Conservation (phyloP, 2,113 vertebrate genomes). For the Alexandromys fortis region DNA sequence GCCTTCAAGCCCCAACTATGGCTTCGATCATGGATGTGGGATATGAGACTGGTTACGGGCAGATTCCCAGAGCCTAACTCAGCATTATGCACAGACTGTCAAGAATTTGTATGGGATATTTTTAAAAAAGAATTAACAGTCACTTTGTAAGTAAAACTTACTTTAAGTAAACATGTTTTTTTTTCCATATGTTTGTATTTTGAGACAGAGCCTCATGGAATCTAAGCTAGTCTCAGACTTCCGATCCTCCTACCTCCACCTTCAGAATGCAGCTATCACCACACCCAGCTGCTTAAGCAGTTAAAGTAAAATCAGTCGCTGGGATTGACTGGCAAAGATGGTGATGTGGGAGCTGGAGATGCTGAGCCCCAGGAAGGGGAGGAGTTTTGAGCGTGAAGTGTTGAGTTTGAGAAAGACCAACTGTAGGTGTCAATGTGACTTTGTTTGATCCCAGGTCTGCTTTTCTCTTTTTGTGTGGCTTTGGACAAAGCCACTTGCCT, state of each 20-base stretch:
- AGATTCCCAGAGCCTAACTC: slow-evolving; percentile 16
- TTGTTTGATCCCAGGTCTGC: neutral
- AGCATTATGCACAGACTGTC: neutral
- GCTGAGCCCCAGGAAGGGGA: neutral
- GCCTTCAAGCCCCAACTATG: neutral
- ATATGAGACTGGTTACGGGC: neutral
- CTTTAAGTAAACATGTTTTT: neutral
- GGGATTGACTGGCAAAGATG: neutral
- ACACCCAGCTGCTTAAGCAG: neutral
- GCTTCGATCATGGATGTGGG: neutral
- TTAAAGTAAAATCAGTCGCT: neutral
- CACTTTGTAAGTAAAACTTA: slow-evolving; percentile 11
- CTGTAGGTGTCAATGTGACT: accelerated
- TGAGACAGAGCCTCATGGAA: neutral
- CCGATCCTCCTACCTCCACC: neutral
- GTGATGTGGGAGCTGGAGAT: neutral
- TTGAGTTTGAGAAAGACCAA: neutral
- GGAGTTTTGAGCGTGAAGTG: neutral
- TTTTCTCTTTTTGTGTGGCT: slow-evolving; percentile 1
- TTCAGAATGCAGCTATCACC: neutral
- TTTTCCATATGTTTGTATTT: neutral
- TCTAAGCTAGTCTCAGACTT: neutral
- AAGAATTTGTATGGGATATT: neutral
- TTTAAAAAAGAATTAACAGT: neutral
- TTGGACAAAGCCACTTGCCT: neutral